A percentile compares a stretch with the other conserved stretches of the same genome.
phyloP scores from a whole-genome alignment of 23 tunicate species.

The Clavelina lepadiformis region DNA sequence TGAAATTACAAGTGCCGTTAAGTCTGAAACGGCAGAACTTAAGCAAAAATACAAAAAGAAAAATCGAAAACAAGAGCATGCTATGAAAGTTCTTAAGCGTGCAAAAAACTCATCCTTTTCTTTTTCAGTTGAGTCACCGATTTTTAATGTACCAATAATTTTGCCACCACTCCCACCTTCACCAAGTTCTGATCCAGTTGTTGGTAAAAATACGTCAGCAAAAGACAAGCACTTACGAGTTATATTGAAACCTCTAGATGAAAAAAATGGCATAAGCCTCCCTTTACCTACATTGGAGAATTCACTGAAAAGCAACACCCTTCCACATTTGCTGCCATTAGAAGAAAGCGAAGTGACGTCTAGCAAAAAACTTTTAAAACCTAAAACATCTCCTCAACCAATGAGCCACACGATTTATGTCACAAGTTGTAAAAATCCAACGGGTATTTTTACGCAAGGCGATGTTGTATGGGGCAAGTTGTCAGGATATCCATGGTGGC shows the following conservation, averaged over 20 bases:
- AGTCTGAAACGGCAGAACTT: not conserved
- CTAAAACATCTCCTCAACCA: not conserved
- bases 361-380: too few relatives aligned
- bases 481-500: constrained; percentile 92
- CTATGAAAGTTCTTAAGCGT: constrained; percentile 15
- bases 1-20: not conserved
- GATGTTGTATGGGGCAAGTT: constrained; percentile 88
- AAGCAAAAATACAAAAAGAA: constrained; percentile 1
- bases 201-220: not conserved
- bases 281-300: too few relatives aligned
- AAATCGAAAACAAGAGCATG: constrained; percentile 11
- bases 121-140: too few relatives aligned
- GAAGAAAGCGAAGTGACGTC: too few relatives aligned
- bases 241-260: constrained; percentile 13
- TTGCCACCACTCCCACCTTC: too few relatives aligned
- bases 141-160: too few relatives aligned
- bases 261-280: not conserved
- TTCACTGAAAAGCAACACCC: too few relatives aligned
- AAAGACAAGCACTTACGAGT: constrained; percentile 19
- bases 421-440: constrained; percentile 63
- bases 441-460: constrained; percentile 67
- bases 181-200: not conserved
- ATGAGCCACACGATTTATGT: constrained; percentile 54
- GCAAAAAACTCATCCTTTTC: constrained; percentile 11
- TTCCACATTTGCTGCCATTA: too few relatives aligned